Conservation (phyloP, 2,888 invertebrate species). For the Pristionchus entomophagus region DNA sequence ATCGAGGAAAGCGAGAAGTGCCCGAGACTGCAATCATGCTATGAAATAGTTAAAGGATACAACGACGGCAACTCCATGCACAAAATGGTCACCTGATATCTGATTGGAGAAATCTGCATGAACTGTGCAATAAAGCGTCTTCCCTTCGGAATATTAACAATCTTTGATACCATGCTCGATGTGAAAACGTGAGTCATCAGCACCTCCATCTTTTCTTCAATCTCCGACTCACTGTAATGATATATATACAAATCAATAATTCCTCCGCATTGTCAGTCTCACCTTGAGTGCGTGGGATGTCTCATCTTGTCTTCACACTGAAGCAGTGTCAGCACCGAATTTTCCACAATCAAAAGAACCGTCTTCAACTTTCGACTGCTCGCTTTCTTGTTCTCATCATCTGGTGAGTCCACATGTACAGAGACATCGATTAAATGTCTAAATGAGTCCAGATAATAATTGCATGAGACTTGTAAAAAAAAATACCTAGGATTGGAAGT, state of each 20-base stretch:
- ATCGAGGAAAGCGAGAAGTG: not conserved
- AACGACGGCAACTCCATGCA: too few relatives aligned
- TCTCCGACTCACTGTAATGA: constrained; percentile 20
- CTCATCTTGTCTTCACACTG: constrained; percentile 62
- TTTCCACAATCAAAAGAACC: constrained; percentile 68
- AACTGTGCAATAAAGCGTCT: constrained; percentile 52
- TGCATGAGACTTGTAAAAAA: not conserved
- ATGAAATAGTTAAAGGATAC: too few relatives aligned
- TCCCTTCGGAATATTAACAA: constrained; percentile 58
- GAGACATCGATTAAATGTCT: constrained; percentile 46
- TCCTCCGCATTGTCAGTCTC: not conserved
- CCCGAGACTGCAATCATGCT: not conserved
- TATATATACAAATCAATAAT: not conserved
- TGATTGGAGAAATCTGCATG: constrained; percentile 23
- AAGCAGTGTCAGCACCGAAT: constrained; percentile 62
- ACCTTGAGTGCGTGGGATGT: not conserved
- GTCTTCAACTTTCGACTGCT: constrained; percentile 63
- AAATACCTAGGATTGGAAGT: constrained; percentile 64
- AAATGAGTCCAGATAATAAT: not conserved
- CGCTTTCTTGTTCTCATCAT: constrained; percentile 45
- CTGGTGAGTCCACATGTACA: constrained; percentile 13
- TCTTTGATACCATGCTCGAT: constrained; percentile 20
- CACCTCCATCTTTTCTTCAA: constrained; percentile 35
- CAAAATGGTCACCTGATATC: too few relatives aligned
- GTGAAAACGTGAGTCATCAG: not conserved